Evolutionary conservation across 2,113 vertebrate species (phyloP).

Genomic region (Plecotus auritus): DNA sequence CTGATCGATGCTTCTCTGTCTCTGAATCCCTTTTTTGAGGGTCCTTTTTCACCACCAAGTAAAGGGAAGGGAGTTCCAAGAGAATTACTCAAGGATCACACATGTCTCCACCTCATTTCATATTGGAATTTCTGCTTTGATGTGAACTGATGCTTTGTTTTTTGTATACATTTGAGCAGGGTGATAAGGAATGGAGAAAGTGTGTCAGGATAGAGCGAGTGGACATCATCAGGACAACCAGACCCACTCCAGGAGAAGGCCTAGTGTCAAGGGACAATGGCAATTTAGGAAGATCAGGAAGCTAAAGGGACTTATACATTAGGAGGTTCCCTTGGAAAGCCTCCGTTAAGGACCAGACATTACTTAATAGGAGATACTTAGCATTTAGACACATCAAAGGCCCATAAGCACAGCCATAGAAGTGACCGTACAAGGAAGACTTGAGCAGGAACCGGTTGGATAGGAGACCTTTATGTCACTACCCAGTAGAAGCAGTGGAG

Average conservation of each 20-base stretch:
- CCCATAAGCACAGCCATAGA: neutral
- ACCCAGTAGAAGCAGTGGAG: neutral
- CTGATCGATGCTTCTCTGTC: no score
- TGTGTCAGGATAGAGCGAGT: neutral
- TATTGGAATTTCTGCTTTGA: neutral
- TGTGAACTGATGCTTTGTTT: neutral
- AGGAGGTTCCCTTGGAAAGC: neutral
- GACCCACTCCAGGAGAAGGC: neutral
- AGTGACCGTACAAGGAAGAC: no score
- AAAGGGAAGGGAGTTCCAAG: neutral
- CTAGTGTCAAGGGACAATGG: neutral
- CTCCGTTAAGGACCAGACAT: neutral
- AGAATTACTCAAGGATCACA: neutral
- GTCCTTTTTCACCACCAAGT: neutral
- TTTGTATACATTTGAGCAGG: neutral
- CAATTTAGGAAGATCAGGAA: neutral
- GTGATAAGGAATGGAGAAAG: neutral
- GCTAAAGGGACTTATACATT: neutral
- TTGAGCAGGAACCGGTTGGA: neutral
- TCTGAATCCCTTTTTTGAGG: neutral
- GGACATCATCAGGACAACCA: neutral
- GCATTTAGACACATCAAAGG: neutral
- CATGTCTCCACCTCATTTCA: neutral
- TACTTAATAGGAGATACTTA: neutral
- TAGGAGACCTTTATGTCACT: neutral